Evolutionary conservation across 2,113 vertebrate species (phyloP), one percentile per base, ranked within the genome.

Genomic region (Ancistrus triradiatus): DNA sequence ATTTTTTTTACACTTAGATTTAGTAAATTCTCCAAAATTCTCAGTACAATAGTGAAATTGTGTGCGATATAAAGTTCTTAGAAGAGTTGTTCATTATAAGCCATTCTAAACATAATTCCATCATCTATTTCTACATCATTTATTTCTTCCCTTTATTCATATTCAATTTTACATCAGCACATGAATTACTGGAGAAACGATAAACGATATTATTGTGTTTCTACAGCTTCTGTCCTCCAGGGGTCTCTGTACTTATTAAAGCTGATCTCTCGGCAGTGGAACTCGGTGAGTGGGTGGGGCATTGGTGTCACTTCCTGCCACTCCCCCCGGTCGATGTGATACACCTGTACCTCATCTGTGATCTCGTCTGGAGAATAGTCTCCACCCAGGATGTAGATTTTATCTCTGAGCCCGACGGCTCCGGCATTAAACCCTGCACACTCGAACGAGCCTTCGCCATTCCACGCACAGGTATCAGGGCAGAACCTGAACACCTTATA

Each of bases 401-500:
- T 93, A 76, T 95, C 92, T 77, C 86, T 89, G 64, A 90, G 85
- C 5, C 92, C 94, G 72, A 99, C 86, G 21, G 94, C 92, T 18
- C 93, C 95, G 13, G 95, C 95, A 58, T 99, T 99, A 85, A 98
- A 99, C 2, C 96, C 95, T 49, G 95, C 95, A 0, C 95, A 98
- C 79, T 98, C 96, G 69, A 99, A 98, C 64, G 96, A 98, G 5
- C 93, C 95, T 76, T 95, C 90, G 0, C 91, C 92, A 74, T 95
- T 97, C 96, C 96, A 99, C 63, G 90, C 87, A 59, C 90, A 90
- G 2, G 92, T 95, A 50, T 97, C 93, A 28, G 95, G 91, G 72
- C 94, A 97, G 81, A 99, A 99, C 77, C 96, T 96, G 71, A 93
- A 99, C 31, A 99, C 94, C 66, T 97, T 98, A 59, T 98, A 97